Evolutionary conservation across 2,797 vertebrate genomes (phyloP), one percentile per base, ranked within the genome.

Genomic region (Sebastes oblongus): DNA sequence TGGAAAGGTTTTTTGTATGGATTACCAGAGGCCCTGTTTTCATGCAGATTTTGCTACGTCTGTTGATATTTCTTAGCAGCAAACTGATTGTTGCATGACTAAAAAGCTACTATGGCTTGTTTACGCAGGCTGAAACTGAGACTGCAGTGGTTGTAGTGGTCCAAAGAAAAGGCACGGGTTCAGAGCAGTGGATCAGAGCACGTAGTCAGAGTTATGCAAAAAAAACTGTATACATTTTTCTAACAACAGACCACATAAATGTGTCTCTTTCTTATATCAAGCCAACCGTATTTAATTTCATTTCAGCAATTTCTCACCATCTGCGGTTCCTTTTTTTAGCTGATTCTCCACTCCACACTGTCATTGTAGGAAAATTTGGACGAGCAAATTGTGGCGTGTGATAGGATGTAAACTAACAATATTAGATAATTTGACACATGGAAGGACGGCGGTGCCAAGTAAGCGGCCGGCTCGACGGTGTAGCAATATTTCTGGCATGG

Each of bases 91-190:
- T 79, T 83, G 83, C 86, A 80, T 67, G 83, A 81, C 72, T 54
- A 69, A 72, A 88, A 79, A n/a, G 20, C 68, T 77, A 24, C 75
- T 78, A 78, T 77, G 64, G 75, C 84, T 85, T 92, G 88, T 93
- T 91, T 89, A 91, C 71, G 60, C 46, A 61, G 70, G 62, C 77
- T 85, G 86, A 81, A 87, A 88, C 74, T 81, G 69, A 88, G 77
- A 88, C 50, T 65, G n/a, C 56, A 80, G 72, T 36, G 56, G 68
- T 82, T 82, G 74, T 56, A 80, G 80, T 80, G 82, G 67, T 84
- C 82, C 16, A 67, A 62, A 56, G 29, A 62, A 75, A 86, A 75
- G 32, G 20, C 66, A 65, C 39, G 22, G 68, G 39, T 85, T 83
- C 64, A 78, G 39, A 72, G 64, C 50, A 56, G 59, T 70, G 10